Conservation (phyloP, 2,797 vertebrate genomes). For the Acanthurus leucopareius region DNA sequence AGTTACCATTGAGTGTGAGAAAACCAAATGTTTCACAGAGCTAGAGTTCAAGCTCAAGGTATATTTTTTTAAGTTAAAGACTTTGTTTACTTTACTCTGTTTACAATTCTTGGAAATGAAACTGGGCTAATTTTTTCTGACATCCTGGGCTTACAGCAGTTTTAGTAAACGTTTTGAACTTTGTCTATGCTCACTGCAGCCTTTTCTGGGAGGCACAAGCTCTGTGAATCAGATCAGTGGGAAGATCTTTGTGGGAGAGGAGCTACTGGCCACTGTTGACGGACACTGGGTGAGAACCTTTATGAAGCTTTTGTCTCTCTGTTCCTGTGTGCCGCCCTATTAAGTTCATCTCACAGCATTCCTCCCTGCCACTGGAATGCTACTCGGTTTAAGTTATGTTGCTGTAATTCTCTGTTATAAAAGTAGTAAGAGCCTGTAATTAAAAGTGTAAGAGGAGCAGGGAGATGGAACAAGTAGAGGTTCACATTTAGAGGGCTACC, state of each 20-base stretch:
- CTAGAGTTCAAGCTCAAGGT: conserved; percentile 99
- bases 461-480: neutral
- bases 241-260: conserved; percentile 91
- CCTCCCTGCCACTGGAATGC: neutral
- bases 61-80: neutral
- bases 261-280: conserved; percentile 88
- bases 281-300: conserved; percentile 92
- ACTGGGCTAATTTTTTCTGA: too few relatives aligned
- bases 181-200: conserved; percentile 79
- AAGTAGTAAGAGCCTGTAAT: conserved; percentile 18
- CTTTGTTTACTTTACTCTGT: too few relatives aligned
- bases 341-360: neutral
- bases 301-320: neutral
- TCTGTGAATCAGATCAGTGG: conserved; percentile 95
- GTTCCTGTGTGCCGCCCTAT: neutral
- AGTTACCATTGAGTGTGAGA: conserved; percentile 94
- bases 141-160: neutral
- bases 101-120: too few relatives aligned
- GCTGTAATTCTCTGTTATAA: conserved; percentile 17
- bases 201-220: conserved; percentile 91
- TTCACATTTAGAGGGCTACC: neutral
- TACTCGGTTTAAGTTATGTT: too few relatives aligned
- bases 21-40: conserved; percentile 96
- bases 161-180: neutral
- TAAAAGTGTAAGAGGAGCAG: conserved; percentile 1